Percentiles rank a stretch among this genome's conserved stretches.
Conservation (phyloP, 2,888 invertebrate species). For the Agapetus fuscipes region DNA sequence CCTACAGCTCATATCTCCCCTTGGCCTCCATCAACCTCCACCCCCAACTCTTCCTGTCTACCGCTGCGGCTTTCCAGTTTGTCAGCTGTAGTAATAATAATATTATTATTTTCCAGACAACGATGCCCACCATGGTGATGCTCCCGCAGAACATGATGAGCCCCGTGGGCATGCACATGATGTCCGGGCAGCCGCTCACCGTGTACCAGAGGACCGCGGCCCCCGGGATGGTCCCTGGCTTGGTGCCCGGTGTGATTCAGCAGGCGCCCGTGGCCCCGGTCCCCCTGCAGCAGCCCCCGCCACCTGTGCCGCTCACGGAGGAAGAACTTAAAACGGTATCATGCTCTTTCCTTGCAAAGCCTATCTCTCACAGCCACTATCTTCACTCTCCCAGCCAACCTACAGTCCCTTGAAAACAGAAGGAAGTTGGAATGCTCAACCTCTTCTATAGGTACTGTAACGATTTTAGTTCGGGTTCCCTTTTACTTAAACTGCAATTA, state of each 20-base stretch:
- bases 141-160: constrained; percentile 49
- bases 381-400: too few relatives aligned
- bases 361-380: too few relatives aligned
- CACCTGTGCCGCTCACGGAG: constrained; percentile 39
- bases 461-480: too few relatives aligned
- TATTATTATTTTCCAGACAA: constrained; percentile 24
- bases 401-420: too few relatives aligned
- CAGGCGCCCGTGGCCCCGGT: constrained; percentile 29
- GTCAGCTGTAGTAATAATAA: constrained; percentile 4
- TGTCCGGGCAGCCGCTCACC: constrained; percentile 31
- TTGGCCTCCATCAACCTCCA: too few relatives aligned
- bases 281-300: constrained; percentile 24
- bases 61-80: background rate
- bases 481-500: too few relatives aligned
- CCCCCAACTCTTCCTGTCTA: too few relatives aligned
- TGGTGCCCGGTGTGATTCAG: constrained; percentile 26
- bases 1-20: too few relatives aligned
- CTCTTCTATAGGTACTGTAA: too few relatives aligned
- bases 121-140: constrained; percentile 45
- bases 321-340: constrained; percentile 54
- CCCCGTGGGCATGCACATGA: constrained; percentile 40
- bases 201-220: constrained; percentile 30
- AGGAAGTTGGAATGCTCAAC: too few relatives aligned
- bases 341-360: too few relatives aligned
- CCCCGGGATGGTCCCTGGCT: constrained; percentile 25